These are phyloP conservation scores for Phocides pigmalion DNA, from an alignment of 1,140 invertebrate genomes.

Conservation along the genomic window DNA sequence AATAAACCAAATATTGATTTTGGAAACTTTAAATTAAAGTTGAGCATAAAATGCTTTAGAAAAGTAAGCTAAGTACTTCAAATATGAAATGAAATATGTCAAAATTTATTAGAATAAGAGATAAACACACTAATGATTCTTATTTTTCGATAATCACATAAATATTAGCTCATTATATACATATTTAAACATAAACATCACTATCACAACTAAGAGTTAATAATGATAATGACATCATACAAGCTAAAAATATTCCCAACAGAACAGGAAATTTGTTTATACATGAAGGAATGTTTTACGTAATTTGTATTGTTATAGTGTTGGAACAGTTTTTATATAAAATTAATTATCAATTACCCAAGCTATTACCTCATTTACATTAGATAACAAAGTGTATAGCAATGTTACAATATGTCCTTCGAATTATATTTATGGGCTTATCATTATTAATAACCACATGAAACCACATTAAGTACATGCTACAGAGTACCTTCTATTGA, in stretches of 20 bases:
- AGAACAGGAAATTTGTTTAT: conserved; percentile 39
- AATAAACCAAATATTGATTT: neutral
- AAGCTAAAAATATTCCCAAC: conserved; percentile 41
- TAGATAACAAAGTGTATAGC: no score
- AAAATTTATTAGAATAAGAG: no score
- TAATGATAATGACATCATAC: conserved; percentile 44
- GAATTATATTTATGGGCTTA: neutral
- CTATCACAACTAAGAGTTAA: conserved; percentile 21
- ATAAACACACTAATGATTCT: no score
- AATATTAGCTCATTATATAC: no score
- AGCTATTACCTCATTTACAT: neutral
- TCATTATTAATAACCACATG: neutral
- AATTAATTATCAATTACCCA: neutral
- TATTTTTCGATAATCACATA: no score
- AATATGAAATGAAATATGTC: no score
- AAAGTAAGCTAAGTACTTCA: no score
- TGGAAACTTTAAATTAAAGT: no score
- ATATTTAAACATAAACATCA: neutral
- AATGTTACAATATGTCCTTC: neutral
- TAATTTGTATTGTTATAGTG: neutral
- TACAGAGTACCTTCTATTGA: neutral
- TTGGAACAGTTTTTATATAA: neutral
- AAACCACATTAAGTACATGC: neutral
- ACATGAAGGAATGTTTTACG: neutral
- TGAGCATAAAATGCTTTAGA: no score